Base-by-base conservation (phyloP, 2,888 invertebrate species). In the Drosophila birchii region DNA sequence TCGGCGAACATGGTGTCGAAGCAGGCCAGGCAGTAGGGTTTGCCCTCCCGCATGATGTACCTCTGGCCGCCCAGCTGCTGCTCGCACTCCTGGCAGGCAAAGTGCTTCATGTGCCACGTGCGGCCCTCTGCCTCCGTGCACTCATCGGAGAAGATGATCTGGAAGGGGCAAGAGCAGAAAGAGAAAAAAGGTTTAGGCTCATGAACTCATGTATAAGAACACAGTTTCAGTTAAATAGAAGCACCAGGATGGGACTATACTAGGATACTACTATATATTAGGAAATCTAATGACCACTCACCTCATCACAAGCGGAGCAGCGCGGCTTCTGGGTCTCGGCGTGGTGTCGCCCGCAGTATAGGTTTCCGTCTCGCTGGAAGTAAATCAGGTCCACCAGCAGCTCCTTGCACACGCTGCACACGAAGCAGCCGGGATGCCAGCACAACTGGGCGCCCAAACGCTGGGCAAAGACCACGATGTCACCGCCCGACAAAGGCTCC, bases 71-170 rank as follows among this genome's bases (percentile, higher is more conserved):
- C 99, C 64, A 99, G 94, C 93, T 98, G 96, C 58, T 96, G 94
- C 90, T 97, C 96, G 93, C 99, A 99, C 92, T 98, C 98, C 73
- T 97, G 96, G 92, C 99, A 99, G 23, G 98, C 97, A 92, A 99
- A 99, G 93, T 99, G 99, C 87, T 97, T 96, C 98, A 99, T 98
- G 93, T 99, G 99, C 99, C 99, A 99, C 32, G 98, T 98, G 75
- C 98, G 94, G 0, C 99, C 99, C 91, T 99, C 99, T 0, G 99
- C 99, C 93, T 99, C 99, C 11, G 99, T 99, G 93, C 99, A 99
- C 93, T 99, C 99, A 93, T 99, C 99, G 1, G 99, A 98, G 82
- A 99, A 95, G 90, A 99, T 99, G 75, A 99, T 98, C 97, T 98
- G 94, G 49, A 59, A 67, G 9, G 2, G 3, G 36, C 2, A 36